Evolutionary conservation across 2,888 invertebrate species (phyloP), one percentile per base, ranked within the genome.

Genomic region (Macrophya alboannulata): DNA sequence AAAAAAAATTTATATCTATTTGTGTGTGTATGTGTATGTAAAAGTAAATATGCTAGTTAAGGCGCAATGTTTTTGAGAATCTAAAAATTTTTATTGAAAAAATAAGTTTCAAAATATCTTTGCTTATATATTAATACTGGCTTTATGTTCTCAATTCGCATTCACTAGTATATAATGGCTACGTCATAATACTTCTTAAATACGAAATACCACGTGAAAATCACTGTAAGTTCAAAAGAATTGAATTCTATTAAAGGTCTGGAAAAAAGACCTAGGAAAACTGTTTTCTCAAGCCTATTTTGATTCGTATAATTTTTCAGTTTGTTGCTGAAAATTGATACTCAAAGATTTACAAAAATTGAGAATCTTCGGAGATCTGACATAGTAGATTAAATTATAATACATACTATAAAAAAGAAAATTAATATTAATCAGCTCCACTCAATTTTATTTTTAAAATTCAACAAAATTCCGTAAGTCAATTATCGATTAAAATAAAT

Each of bases 301-400:
- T 68, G 12, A 62, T 62, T 68, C 21, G 10, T 17, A 37, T 68
- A 15, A 68, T 68, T 68, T 37, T 37, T 4, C 21, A 62, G 37
- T 68, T 37, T 1, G 17, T 74, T 74, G 74, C 0, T 45, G 15
- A 25, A 43, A 25, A 12, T 25, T 6, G 74, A 15, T 45, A 74
- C 37, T 21, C 0, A 21, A 74, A n/a, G 10, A 62, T 25, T 9
- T 25, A 21, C 12, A 51, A 43, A 21, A 37, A 31, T 51, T 37
- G 3, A 77, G 15, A 77, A 55, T 77, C 77, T 77, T 77, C 55
- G 77, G 77, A 55, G 10, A 37, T 51, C 37, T 17, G 15, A 77
- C 25, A 40, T 37, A 55, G n/a, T 55, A 17, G 4, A 31, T 17
- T 21, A 74, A 1, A 9, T 37, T 37, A 9, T 62, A 12, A 21